Base-by-base conservation (phyloP, 2,797 vertebrate genomes). In the Tympanoctomys barrerae region DNA sequence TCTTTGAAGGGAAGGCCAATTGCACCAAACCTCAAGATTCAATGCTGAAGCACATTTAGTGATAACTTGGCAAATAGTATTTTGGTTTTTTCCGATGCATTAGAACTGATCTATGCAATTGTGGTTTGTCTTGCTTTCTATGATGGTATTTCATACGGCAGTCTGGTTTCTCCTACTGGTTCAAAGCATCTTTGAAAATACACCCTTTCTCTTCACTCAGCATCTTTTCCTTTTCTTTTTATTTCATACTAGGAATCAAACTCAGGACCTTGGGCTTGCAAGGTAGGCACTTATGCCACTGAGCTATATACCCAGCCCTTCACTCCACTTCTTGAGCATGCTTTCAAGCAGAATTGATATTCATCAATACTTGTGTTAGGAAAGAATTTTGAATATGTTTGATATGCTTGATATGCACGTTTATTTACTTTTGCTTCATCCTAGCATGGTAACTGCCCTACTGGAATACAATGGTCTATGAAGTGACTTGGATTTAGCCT, bases 1-100 rank as follows among this genome's bases (percentile, higher is more conserved):
- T 87, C 52, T 91, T 94, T 86, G 82, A 79, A 89, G 79, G 68
- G 73, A n/a, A 39, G 91, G 64, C 52, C 79, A 86, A 54, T 9
- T 79, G 26, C 21, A 94, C 28, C 24, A 77, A 78, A 89, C 11
- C 33, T 75, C 62, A 73, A 90, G 93, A 66, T 87, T 61, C 19
- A 68, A 8, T 59, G 75, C 31, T n/a, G 36, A 94, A 77, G 66
- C 26, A 54, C 4, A 31, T 16, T 42, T 8, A 28, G 66, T 24
- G 21, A 54, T 87, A 49, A 78, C 19, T 68, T 36, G 24, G 13
- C 75, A 75, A 87, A 70, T 14, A 26, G 10, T 36, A 57, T 39
- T 18, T n/a, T 71, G 39, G 0, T 90, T 68, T 90, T 42, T 80
- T 70, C 12, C 22, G 73, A 52, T 70, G 26, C 33, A 2, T 62